Conservation (phyloP, 2,797 vertebrate species). For the Ptychadena robeensis region DNA sequence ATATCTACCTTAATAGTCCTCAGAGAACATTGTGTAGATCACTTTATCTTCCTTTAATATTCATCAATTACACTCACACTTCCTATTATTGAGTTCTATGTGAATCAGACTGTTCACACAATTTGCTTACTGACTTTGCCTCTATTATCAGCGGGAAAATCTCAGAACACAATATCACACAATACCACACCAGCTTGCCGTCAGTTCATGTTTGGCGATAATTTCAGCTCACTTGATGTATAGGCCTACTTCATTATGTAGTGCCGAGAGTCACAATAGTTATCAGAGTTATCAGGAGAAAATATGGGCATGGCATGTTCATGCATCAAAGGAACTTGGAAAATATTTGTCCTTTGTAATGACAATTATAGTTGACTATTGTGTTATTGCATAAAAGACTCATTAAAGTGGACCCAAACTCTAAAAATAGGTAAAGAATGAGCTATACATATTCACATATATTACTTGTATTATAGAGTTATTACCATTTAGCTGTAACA, state of each 20-base stretch:
- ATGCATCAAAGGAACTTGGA: neutral
- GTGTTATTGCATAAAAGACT: no score
- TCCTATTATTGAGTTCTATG: neutral
- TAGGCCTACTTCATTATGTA: neutral
- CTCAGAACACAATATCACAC: neutral
- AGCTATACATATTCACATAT: no score
- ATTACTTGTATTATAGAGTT: no score
- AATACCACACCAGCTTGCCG: neutral
- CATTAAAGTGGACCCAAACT: no score
- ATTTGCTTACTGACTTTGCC: neutral
- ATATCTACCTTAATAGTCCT: no score
- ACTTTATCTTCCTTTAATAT: neutral
- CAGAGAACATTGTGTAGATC: neutral
- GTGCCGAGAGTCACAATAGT: neutral
- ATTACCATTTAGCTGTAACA: no score
- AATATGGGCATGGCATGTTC: neutral
- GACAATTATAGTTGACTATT: no score
- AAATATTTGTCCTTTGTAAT: no score
- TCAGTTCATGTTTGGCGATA: neutral
- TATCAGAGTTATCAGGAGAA: neutral
- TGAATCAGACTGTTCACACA: neutral
- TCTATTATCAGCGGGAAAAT: neutral
- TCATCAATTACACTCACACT: conserved; percentile 1
- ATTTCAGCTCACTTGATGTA: neutral
- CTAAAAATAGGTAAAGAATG: no score